phyloP scores from a whole-genome alignment of 2,888 invertebrate genomes.

The Plebejus melissa region DNA sequence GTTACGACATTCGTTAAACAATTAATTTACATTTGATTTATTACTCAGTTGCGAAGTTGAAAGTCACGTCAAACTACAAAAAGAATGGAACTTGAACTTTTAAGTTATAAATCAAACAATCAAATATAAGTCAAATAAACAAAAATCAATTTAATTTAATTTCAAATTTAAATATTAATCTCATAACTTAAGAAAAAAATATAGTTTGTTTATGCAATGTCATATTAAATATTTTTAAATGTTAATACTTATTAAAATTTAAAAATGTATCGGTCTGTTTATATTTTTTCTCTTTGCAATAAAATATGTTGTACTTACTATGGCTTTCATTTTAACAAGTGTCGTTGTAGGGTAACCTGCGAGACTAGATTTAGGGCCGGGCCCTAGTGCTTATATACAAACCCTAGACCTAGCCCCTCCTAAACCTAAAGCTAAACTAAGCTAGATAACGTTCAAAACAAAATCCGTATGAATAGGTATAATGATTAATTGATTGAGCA shows the following conservation, averaged over 20 bases:
- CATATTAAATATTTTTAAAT: no score
- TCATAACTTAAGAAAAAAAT: no score
- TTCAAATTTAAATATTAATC: no score
- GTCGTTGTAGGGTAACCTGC: conserved; percentile 35
- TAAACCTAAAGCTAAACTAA: conserved; percentile 2
- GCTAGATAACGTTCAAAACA: conserved; percentile 8
- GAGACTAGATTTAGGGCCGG: conserved; percentile 33
- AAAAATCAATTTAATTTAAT: no score
- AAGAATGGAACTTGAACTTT: no score
- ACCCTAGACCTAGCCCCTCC: conserved; percentile 37
- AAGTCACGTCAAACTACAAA: no score
- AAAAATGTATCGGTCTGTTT: neutral
- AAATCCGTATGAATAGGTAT: neutral
- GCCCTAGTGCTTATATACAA: conserved; percentile 40
- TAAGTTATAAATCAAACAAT: no score
- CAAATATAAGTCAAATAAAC: no score
- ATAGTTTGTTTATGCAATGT: no score
- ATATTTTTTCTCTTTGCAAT: neutral
- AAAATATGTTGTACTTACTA: conserved; percentile 40
- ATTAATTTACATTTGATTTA: no score
- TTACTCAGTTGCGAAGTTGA: no score
- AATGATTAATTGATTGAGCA: neutral
- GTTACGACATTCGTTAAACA: no score
- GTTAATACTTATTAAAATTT: neutral
- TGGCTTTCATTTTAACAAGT: conserved; percentile 44